Base-by-base conservation (phyloP, 2,113 vertebrate species). In the Urocitellus parryii region DNA sequence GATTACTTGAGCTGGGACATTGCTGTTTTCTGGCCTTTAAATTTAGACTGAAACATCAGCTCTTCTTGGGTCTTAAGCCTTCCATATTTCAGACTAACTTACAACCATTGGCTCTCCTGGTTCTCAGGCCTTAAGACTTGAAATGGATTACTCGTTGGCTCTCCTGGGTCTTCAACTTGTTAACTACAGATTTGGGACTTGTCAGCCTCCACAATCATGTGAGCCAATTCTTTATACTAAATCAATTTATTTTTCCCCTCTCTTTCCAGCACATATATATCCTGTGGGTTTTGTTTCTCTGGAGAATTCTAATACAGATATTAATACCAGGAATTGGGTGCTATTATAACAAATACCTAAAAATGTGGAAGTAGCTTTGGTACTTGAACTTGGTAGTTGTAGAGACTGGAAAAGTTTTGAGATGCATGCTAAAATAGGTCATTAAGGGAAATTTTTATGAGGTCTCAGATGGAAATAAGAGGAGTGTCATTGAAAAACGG, bases 11-110 rank as follows among this genome's bases (percentile, higher is more conserved):
- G 27, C 25, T 92, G 39, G 32, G 51, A 72, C 11, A 18, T 7
- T 76, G 51, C 74, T 76, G 39, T 56, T 94, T 96, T 68, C 74
- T 68, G 68, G 34, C 29, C 73, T 96, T 96, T 63, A 89, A 58
- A 51, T 39, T 22, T 68, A 48, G n/a, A 61, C 70, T 25, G 37
- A 92, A 93, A 48, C 8, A 65, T 61, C 13, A 80, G 16, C 39
- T 91, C 32, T 94, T 95, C 56, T 61, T 74, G 32, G 25, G 42
- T 95, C 25, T 80, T 56, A 78, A 74, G 51, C 27, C 68, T 76
- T 42, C 42, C 32, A 88, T 8, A 29, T 48, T 94, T 84, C 56
- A 68, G 53, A 78, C n/a, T 72, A 39, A 76, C 67, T 80, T 94
- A 70, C 0, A 58, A 51, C 8, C 34, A 34, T 34, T 17, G 13